Evolutionary conservation across 1,140 invertebrate genomes (phyloP).

Genomic region (Eumeta japonica): DNA sequence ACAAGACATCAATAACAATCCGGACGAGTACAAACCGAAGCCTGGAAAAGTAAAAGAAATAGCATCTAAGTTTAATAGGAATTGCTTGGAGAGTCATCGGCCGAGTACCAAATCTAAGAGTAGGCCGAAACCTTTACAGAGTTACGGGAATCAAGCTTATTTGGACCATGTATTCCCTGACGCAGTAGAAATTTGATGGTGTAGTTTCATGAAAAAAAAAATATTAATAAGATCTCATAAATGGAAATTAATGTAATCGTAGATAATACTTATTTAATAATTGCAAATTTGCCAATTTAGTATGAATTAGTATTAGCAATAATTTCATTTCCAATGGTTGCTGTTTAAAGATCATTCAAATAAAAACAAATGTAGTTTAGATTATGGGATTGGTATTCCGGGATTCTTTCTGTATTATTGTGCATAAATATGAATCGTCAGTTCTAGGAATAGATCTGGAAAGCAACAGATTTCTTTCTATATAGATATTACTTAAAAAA

Average conservation of each 20-base stretch:
- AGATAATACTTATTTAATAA: conserved; percentile 5
- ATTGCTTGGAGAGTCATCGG: conserved; percentile 11
- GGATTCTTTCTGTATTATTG: no score
- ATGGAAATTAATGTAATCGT: conserved; percentile 3
- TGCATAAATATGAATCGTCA: no score
- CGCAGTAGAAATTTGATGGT: conserved; percentile 53
- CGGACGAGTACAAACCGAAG: conserved; percentile 27
- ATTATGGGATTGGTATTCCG: no score
- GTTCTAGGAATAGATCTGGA: no score
- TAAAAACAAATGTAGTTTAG: no score
- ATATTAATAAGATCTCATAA: conserved; percentile 12
- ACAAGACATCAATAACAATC: no score
- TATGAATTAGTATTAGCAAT: no score
- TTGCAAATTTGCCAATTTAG: conserved; percentile 12
- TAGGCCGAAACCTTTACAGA: conserved; percentile 50
- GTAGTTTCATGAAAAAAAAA: no score
- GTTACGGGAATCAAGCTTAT: conserved; percentile 47
- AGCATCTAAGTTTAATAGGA: conserved; percentile 41
- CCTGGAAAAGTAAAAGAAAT: conserved; percentile 51
- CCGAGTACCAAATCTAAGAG: conserved; percentile 20
- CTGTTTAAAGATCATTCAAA: no score
- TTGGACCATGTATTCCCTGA: conserved; percentile 54
- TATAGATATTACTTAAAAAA: no score
- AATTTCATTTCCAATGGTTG: no score
- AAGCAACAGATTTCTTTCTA: no score